Base-by-base conservation (phyloP, 1,140 invertebrate genomes). In the Procambarus clarkii region DNA sequence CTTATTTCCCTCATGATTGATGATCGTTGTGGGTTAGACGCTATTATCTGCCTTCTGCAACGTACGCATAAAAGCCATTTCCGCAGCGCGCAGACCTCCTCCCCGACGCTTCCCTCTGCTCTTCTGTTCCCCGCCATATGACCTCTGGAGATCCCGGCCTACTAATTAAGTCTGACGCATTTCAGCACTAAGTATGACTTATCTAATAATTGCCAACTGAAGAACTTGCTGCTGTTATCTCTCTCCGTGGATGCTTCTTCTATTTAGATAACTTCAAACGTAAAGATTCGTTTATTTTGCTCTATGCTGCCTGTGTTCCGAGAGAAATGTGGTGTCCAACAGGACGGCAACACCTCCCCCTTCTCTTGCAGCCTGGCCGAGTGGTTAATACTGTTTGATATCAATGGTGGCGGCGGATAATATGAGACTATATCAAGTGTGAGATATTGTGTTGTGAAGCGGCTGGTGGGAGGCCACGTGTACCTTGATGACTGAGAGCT, bases 311-410 rank as follows among this genome's bases (percentile, higher is more conserved):
- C 11, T 21, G 64, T 0, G 64, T 21, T 13, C 64, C 13, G 18
- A 18, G 18, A 69, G 64, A 69, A 69, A 69, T 69, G 3, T 69
- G 58, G 15, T 48, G 64, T 15, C 44, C 34, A 60, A 8, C 50
- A 11, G 9, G 84, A 34, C 50, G 84, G 46, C 84, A 77, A 86
- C 84, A 86, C 84, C 46, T 69, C n/a, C 15, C 46, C 50, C 46
- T 2, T 2, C 69, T 34, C 24, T 69, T 4, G 69, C 69, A 34
- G 71, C 24, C 88, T 69, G 88, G 80, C 82, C 88, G 44, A 91
- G 88, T 91, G 88, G 88, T 91, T 91, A 91, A 91, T 91, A 84
- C 88, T 48, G 85, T 91, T 91, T 91, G 88, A 91, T 91, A 85
- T 91, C 71, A 91, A 84, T 91, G 88, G 88, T 45, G 82, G 81